Conservation (phyloP, 2,113 vertebrate species). For the Ciconia boyciana region DNA sequence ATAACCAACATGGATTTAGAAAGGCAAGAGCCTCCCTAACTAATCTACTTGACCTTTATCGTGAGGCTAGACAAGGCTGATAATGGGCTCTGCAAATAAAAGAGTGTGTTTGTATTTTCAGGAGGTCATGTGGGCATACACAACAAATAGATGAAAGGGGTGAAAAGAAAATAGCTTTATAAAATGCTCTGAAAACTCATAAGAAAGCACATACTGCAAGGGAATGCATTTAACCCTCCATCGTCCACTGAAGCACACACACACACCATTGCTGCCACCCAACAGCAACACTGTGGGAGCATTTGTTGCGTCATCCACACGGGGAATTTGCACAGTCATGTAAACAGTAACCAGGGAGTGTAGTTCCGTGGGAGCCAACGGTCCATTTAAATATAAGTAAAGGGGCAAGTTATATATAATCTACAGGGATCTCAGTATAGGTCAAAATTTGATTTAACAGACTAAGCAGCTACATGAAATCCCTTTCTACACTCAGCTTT, state of each 20-base stretch:
- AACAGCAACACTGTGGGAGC: not conserved
- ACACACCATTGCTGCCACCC: not conserved
- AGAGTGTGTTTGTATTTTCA: slow-evolving; percentile 39
- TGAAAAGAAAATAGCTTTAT: slow-evolving; percentile 29
- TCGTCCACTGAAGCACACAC: accelerated
- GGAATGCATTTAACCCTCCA: not conserved
- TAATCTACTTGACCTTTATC: slow-evolving; percentile 58
- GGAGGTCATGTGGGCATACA: slow-evolving; percentile 21
- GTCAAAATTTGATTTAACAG: not conserved
- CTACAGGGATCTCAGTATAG: not conserved
- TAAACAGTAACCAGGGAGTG: not conserved
- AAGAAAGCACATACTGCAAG: not conserved
- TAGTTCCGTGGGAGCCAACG: not conserved
- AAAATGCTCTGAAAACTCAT: not conserved
- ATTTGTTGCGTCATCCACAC: not conserved
- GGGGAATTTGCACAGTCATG: not conserved
- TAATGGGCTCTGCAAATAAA: slow-evolving; percentile 16
- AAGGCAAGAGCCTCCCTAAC: slow-evolving; percentile 44
- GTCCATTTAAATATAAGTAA: not conserved
- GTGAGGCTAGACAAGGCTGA: slow-evolving; percentile 20
- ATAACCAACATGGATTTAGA: not conserved
- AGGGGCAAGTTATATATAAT: not conserved
- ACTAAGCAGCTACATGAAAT: not conserved
- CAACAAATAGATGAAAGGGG: slow-evolving; percentile 11
- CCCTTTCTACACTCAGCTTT: not conserved